A percentile compares a stretch with the other conserved stretches of the same genome.
phyloP scores from a whole-genome alignment of 2,888 invertebrate genomes.

The Gasteruption jaculator region DNA sequence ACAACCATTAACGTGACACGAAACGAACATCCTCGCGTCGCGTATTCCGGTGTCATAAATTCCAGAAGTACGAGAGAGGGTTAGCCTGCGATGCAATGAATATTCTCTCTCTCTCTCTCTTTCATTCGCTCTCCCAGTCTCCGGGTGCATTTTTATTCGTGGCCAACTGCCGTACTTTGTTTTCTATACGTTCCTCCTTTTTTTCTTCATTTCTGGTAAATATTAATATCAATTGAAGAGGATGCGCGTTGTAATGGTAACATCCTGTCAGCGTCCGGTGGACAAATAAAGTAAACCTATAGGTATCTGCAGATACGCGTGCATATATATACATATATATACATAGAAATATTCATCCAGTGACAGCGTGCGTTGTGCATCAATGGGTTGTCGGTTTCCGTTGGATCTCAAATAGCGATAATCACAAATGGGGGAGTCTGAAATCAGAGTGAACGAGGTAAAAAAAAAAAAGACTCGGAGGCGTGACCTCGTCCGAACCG shows the following conservation, averaged over 20 bases:
- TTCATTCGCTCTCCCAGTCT: no score
- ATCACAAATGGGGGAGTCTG: constrained; percentile 25
- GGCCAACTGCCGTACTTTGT: constrained; percentile 8
- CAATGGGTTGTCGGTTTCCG: constrained; percentile 43
- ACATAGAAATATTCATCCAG: constrained; percentile 31
- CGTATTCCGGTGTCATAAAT: no score
- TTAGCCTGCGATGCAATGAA: no score
- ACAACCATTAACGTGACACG: no score
- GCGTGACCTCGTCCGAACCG: constrained; percentile 22
- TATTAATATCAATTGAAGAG: constrained; percentile 32
- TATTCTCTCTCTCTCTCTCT: no score
- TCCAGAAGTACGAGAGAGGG: no score
- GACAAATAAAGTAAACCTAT: constrained; percentile 21
- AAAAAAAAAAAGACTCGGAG: constrained; percentile 22
- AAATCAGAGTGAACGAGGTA: constrained; percentile 10
- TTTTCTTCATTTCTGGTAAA: constrained; percentile 22
- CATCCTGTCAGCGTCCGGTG: constrained; percentile 32
- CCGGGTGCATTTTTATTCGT: no score
- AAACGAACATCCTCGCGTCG: no score
- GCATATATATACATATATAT: constrained; percentile 25
- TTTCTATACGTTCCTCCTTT: constrained; percentile 13
- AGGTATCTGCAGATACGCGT: not conserved
- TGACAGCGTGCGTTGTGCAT: constrained; percentile 34
- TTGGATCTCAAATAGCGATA: constrained; percentile 34
- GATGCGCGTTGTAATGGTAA: constrained; percentile 28